Evolutionary conservation across 2,113 vertebrate species (phyloP).

Genomic region (Nannospalax galili): DNA sequence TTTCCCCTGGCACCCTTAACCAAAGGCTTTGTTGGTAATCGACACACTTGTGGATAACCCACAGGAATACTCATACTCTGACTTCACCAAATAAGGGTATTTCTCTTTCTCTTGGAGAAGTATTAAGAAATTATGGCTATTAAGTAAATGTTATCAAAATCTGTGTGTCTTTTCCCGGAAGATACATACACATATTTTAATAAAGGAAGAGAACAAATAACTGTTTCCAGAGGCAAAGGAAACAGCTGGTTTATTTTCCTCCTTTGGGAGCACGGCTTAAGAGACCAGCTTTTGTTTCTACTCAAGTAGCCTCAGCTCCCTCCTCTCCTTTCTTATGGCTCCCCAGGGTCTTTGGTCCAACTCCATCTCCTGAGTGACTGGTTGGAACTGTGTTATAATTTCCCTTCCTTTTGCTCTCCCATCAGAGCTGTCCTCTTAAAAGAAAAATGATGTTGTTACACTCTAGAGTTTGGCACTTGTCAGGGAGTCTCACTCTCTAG

Average conservation of each 20-base stretch:
- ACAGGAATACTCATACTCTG: not conserved
- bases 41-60: not conserved
- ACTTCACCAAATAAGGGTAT: not conserved
- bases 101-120: slow-evolving; percentile 23
- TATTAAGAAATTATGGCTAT: not conserved
- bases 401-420: not conserved
- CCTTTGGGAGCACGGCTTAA: not conserved
- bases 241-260: slow-evolving; percentile 31
- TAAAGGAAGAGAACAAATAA: slow-evolving; percentile 14
- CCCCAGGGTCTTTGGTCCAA: not conserved
- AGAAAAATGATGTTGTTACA: not conserved
- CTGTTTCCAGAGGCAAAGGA: slow-evolving; percentile 17
- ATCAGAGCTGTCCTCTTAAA: not conserved
- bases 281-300: slow-evolving; percentile 27
- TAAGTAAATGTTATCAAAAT: slow-evolving; percentile 47
- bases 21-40: not conserved
- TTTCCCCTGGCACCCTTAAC: not conserved
- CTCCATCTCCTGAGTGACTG: not conserved
- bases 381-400: not conserved
- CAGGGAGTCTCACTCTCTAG: not conserved
- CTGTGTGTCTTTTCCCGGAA: slow-evolving; percentile 48
- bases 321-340: not conserved
- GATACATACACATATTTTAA: slow-evolving; percentile 60
- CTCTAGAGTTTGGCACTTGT: not conserved
- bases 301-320: not conserved